These are phyloP conservation scores for Ammodytes dubius DNA, from an alignment of 2,113 vertebrate genomes.

Conservation along the genomic window DNA sequence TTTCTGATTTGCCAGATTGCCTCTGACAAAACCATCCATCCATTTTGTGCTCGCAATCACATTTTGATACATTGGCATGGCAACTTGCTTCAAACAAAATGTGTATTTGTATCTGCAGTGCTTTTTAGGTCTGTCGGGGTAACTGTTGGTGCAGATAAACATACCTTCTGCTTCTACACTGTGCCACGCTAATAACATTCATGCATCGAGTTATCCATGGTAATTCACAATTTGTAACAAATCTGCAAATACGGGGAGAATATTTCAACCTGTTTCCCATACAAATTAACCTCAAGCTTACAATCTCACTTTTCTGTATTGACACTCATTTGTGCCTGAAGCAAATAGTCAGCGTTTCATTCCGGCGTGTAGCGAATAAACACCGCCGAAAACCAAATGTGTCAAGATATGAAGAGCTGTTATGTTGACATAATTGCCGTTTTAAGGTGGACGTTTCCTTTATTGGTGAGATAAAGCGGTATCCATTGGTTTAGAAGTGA, in stretches of 20 bases:
- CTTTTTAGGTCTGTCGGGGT: not conserved
- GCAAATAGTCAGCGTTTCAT: not conserved
- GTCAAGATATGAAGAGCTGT: not conserved
- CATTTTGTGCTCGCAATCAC: not conserved
- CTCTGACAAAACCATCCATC: not conserved
- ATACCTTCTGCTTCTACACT: not conserved
- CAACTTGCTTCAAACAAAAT: not conserved
- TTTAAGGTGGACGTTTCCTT: slow-evolving; percentile 18
- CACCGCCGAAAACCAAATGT: not conserved
- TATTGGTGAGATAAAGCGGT: slow-evolving; percentile 14
- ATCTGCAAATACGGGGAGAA: not conserved
- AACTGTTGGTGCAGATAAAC: not conserved
- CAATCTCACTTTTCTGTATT: not conserved
- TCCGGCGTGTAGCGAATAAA: not conserved
- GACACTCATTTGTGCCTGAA: not conserved
- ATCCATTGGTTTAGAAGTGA: slow-evolving; percentile 25
- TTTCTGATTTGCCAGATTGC: not conserved
- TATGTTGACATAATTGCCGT: not conserved
- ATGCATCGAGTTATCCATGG: not conserved
- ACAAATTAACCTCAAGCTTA: not conserved
- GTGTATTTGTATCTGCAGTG: not conserved
- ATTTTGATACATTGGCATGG: not conserved
- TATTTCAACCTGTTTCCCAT: not conserved
- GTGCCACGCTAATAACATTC: not conserved
- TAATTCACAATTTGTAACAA: not conserved